A percentile compares a stretch with the other conserved stretches of the same genome.
These are phyloP conservation scores for Hirtodrosophila confusa DNA, from an alignment of 2,888 invertebrate species.

Conservation along the genomic window DNA sequence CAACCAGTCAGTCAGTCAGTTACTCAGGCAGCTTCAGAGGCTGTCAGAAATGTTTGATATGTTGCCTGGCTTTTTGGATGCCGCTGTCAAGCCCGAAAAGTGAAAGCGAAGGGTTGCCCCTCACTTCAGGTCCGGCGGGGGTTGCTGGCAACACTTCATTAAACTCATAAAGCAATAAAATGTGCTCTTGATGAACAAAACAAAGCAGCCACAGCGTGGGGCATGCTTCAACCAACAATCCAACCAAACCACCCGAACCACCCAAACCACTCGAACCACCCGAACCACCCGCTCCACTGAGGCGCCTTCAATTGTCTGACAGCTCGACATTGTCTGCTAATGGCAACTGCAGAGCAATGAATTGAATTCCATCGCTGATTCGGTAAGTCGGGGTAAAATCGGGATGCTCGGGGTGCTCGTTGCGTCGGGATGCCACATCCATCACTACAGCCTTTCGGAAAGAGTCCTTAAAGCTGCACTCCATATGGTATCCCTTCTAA, in stretches of 20 bases:
- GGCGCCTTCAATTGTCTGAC: constrained; percentile 61
- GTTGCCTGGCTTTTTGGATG: constrained; percentile 32
- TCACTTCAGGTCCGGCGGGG: background rate
- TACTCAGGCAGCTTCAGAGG: constrained; percentile 36
- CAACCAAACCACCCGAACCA: background rate
- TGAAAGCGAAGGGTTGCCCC: constrained; percentile 73
- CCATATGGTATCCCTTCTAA: constrained; percentile 26
- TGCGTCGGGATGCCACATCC: constrained; percentile 9
- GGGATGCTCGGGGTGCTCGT: too few relatives aligned
- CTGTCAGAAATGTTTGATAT: constrained; percentile 76
- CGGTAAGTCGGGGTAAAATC: background rate
- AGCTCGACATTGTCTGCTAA: constrained; percentile 73
- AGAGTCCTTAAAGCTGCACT: constrained; percentile 52
- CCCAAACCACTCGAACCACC: constrained; percentile 7
- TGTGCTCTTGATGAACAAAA: constrained; percentile 64
- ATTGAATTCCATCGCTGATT: constrained; percentile 1
- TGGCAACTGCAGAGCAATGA: constrained; percentile 45
- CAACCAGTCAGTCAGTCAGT: constrained; percentile 37
- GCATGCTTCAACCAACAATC: constrained; percentile 1
- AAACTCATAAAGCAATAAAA: constrained; percentile 79
- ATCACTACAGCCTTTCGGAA: constrained; percentile 6
- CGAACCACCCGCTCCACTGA: constrained; percentile 16
- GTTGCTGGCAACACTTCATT: constrained; percentile 73
- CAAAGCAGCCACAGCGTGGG: constrained; percentile 34
- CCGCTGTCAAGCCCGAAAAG: constrained; percentile 39